A percentile compares a stretch with the other conserved stretches of the same genome.
These are phyloP conservation scores for Aleiodes leptofemur DNA, from an alignment of 2,888 invertebrate genomes.

Conservation along the genomic window DNA sequence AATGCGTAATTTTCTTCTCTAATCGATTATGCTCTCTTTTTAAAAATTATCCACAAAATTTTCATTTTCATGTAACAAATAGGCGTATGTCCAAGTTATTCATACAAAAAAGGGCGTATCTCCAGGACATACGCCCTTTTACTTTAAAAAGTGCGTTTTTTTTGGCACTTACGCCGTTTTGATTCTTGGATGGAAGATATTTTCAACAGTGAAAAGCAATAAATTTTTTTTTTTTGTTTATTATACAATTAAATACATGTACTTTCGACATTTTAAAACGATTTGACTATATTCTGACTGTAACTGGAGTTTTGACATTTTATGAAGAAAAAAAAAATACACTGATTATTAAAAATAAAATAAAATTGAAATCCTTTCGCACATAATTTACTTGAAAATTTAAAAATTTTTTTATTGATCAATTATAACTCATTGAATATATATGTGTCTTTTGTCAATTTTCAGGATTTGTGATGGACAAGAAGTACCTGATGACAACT, in stretches of 20 bases:
- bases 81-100: no score
- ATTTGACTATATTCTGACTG: slow-evolving; percentile 28
- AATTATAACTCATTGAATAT: slow-evolving; percentile 16
- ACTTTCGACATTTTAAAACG: slow-evolving; percentile 24
- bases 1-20: no score
- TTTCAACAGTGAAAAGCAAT: no score
- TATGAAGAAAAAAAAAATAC: slow-evolving; percentile 4
- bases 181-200: no score
- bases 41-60: no score
- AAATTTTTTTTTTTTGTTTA: slow-evolving; percentile 2
- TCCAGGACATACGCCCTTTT: no score
- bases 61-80: no score
- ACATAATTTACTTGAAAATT: slow-evolving; percentile 1
- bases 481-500: slow-evolving; percentile 70
- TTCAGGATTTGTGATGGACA: slow-evolving; percentile 64
- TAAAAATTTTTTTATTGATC: background rate
- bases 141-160: no score
- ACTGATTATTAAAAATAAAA: slow-evolving; percentile 26
- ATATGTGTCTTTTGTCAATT: slow-evolving; percentile 57
- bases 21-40: no score
- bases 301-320: slow-evolving; percentile 30
- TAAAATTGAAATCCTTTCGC: slow-evolving; percentile 2
- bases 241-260: background rate
- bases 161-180: no score
- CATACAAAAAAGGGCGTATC: no score